Base-by-base conservation (phyloP, 2,113 vertebrate genomes). In the Raja brachyura region DNA sequence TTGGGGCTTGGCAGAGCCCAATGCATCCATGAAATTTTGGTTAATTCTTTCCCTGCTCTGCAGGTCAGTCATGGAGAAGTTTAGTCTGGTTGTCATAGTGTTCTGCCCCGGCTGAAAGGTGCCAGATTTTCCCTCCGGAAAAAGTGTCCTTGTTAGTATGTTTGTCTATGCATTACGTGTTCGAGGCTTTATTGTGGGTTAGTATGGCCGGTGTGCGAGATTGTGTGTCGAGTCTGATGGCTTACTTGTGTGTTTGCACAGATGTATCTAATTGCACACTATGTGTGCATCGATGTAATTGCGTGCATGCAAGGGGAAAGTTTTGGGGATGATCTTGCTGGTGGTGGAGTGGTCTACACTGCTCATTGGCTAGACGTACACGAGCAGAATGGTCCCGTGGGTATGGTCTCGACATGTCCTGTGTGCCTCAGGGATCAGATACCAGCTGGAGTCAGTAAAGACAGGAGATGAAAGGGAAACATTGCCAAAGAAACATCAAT, bases 21-120 rank as follows among this genome's bases (percentile, higher is more conserved):
- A 86, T 61, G 56, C 28, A 86, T 61, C 83, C 56, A 31, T 86
- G 83, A 86, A n/a, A 86, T 86, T 61, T 86, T 86, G 83, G 83
- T 86, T 86, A 86, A 86, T 86, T 86, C 83, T 63, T 63, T 61
- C 56, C 25, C 28, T 16, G 83, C 83, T 86, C 56, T 6, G 28
- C 61, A 59, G 56, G 28, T 85, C 56, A 63, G 83, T 63, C 11
- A 86, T 86, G 83, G n/a, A 86, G 56, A 86, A 63, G 83, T 86
- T 86, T 86, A 86, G 83, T 63, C 83, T 86, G 25, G 83, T 86
- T 86, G 83, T 86, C 83, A 86, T 86, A 59, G 28, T n/a, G 79
- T 59, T 83, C 79, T 56, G 5, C 28, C 1, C 56, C 61, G 56
- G 13, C 25, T 61, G 83, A 86, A 39, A 11, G 22, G 61, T 31